Conservation (phyloP, 2,888 invertebrate species). For the Harpalus rubripes region DNA sequence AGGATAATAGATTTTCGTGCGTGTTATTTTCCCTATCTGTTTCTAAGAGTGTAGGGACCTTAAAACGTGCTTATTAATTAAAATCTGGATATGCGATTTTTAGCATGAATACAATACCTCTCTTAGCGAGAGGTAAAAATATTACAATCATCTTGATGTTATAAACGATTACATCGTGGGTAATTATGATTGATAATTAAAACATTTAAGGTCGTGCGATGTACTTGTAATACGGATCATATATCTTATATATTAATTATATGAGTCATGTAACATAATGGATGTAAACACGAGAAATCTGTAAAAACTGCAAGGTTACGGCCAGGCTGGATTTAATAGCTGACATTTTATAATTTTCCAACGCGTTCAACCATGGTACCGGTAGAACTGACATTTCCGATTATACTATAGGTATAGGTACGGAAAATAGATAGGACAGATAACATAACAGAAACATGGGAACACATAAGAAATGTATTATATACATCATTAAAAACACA, state of each 20-base stretch:
- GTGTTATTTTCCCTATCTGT: too few species aligned
- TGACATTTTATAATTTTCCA: slow-evolving; percentile 47
- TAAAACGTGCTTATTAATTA: too few species aligned
- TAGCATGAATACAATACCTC: too few species aligned
- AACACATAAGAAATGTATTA: background rate
- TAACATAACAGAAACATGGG: background rate
- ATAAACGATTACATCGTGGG: background rate
- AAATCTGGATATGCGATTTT: too few species aligned
- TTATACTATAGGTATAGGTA: slow-evolving; percentile 32
- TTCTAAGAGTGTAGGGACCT: too few species aligned
- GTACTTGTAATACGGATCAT: background rate
- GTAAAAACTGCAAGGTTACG: slow-evolving; percentile 36
- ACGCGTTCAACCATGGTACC: slow-evolving; percentile 42
- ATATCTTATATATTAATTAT: slow-evolving; percentile 8
- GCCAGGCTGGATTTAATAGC: slow-evolving; percentile 7
- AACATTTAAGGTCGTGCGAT: background rate
- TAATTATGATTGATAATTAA: background rate
- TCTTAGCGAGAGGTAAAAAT: too few species aligned
- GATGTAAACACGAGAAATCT: slow-evolving; percentile 5
- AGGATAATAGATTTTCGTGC: too few species aligned
- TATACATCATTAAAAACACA: background rate
- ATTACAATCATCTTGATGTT: background rate
- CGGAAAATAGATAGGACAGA: background rate
- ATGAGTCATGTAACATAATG: slow-evolving; percentile 3
- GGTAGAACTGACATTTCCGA: slow-evolving; percentile 58